Evolutionary conservation across 2,797 vertebrate species (phyloP).

Genomic region (Diceros bicornis): DNA sequence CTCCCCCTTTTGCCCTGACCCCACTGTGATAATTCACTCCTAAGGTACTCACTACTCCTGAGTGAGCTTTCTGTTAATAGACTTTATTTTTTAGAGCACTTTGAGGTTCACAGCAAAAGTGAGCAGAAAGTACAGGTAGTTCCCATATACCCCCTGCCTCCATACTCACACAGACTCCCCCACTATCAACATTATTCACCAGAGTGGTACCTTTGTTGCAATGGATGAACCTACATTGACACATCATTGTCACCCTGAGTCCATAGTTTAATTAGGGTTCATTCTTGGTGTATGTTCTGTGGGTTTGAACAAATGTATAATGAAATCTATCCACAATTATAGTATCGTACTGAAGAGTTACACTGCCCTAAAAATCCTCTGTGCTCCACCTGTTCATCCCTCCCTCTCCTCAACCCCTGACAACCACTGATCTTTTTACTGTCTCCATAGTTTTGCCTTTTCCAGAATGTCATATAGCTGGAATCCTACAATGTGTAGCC

Average conservation of each 20-base stretch:
- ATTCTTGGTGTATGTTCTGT: neutral
- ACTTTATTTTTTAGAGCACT: neutral
- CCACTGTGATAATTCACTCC: neutral
- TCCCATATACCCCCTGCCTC: neutral
- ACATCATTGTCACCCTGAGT: neutral
- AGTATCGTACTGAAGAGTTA: neutral
- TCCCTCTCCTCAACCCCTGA: neutral
- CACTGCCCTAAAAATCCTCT: neutral
- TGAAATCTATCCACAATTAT: neutral
- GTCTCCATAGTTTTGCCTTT: neutral
- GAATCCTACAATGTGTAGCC: neutral
- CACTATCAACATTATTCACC: neutral
- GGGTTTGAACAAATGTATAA: neutral
- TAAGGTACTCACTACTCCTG: neutral
- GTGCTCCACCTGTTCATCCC: neutral
- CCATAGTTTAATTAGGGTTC: neutral
- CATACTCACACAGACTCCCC: rapidly evolving
- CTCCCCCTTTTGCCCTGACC: neutral
- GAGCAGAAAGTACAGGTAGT: neutral
- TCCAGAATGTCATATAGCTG: neutral
- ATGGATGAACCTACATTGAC: neutral
- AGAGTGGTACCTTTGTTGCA: neutral
- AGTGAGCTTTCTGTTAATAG: neutral
- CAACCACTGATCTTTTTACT: neutral
- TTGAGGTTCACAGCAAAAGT: neutral